These are phyloP conservation scores for Herpetotheres cachinnans DNA, from an alignment of 2,113 vertebrate genomes.

Conservation along the genomic window DNA sequence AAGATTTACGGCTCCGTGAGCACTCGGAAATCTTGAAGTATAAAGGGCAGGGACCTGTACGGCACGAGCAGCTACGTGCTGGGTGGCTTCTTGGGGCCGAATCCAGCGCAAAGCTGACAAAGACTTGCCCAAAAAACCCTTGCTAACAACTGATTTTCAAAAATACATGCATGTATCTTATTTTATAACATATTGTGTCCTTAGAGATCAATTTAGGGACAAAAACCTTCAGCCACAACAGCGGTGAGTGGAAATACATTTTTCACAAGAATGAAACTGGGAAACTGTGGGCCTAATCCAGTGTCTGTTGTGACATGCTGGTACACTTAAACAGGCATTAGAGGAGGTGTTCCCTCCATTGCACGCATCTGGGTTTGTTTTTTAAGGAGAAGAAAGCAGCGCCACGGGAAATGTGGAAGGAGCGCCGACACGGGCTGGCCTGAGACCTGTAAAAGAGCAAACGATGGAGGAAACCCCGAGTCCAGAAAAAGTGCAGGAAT, in stretches of 20 bases:
- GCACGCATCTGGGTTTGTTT: rapidly evolving
- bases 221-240: rapidly evolving
- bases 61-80: rapidly evolving
- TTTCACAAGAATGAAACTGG: not conserved
- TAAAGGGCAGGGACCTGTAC: not conserved
- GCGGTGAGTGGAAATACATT: rapidly evolving
- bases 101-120: not conserved
- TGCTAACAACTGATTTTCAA: not conserved
- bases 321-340: rapidly evolving
- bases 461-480: rapidly evolving
- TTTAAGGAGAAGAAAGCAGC: not conserved
- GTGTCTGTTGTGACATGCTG: rapidly evolving
- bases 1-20: rapidly evolving
- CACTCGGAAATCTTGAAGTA: not conserved
- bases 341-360: not conserved
- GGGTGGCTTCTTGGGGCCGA: not conserved
- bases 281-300: not conserved
- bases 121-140: not conserved
- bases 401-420: rapidly evolving
- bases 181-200: rapidly evolving
- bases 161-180: rapidly evolving
- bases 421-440: rapidly evolving
- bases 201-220: not conserved
- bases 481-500: rapidly evolving
- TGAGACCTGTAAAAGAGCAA: not conserved